A percentile compares a stretch with the other conserved stretches of the same genome.
These are phyloP conservation scores for Onychomys torridus DNA, from an alignment of 2,797 vertebrate genomes.

Conservation along the genomic window DNA sequence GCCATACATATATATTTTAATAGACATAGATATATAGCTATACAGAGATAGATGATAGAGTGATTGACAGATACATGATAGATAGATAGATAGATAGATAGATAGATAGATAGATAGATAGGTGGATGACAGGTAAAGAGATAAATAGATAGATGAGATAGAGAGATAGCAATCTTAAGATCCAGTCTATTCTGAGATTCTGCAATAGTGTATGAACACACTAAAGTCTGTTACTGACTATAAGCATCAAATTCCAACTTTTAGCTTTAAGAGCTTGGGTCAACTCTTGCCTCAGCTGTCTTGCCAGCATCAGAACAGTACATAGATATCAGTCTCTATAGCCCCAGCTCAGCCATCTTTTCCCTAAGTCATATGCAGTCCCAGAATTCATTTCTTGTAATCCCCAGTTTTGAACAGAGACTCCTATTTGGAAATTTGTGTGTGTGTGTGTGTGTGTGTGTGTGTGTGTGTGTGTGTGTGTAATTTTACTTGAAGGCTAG, in stretches of 20 bases:
- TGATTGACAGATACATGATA: background rate
- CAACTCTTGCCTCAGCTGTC: background rate
- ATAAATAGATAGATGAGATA: background rate
- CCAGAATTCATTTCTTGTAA: slow-evolving; percentile 52
- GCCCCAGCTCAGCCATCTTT: background rate
- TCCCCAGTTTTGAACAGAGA: slow-evolving; percentile 48
- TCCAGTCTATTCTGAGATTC: background rate
- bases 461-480: background rate
- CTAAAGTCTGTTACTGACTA: background rate
- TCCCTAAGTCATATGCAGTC: background rate
- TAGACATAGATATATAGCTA: background rate
- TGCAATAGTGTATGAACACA: background rate
- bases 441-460: background rate
- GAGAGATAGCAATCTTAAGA: background rate
- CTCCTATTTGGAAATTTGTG: slow-evolving; percentile 51
- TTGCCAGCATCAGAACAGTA: background rate
- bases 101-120: background rate
- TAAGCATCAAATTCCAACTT: background rate
- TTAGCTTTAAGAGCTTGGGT: background rate
- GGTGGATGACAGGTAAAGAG: background rate
- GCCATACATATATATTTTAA: background rate
- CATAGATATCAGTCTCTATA: background rate
- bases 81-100: background rate
- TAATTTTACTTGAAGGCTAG: slow-evolving; percentile 57
- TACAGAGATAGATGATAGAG: background rate